A percentile compares a stretch with the other conserved stretches of the same genome.
Evolutionary conservation across 2,888 invertebrate genomes (phyloP).

Genomic region (Eupithecia inturbata): DNA sequence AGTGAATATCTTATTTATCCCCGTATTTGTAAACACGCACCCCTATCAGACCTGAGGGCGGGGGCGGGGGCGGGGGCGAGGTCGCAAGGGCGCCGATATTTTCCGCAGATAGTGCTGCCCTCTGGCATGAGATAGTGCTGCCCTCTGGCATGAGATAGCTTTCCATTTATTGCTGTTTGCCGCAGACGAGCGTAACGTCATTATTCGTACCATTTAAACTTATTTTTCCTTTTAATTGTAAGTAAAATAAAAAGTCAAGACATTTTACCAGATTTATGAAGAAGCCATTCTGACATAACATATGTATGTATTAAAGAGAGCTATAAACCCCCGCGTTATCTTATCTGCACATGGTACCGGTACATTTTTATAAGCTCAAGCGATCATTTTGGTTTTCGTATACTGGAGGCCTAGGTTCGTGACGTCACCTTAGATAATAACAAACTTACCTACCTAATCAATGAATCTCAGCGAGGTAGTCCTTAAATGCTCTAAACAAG

Average conservation of each 20-base stretch:
- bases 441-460: no score
- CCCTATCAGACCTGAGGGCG: not conserved
- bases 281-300: not conserved
- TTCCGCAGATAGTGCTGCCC: slow-evolving; percentile 51
- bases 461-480: no score
- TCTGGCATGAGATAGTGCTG: slow-evolving; percentile 40
- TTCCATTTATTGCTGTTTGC: slow-evolving; percentile 57
- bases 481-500: no score
- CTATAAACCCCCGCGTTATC: no score
- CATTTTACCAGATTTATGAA: not conserved
- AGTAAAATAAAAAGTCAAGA: not conserved
- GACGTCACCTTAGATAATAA: no score
- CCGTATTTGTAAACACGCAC: not conserved
- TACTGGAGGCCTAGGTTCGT: no score
- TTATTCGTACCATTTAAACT: not conserved
- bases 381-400: no score
- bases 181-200: slow-evolving; percentile 40
- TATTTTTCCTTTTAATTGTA: not conserved
- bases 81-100: slow-evolving; percentile 49
- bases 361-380: no score
- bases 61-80: slow-evolving; percentile 24
- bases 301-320: no score
- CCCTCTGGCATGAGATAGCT: slow-evolving; percentile 50
- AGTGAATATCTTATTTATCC: not conserved
- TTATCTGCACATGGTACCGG: no score